Conservation (phyloP, 2,113 vertebrate species). For the Aplodontia rufa region DNA sequence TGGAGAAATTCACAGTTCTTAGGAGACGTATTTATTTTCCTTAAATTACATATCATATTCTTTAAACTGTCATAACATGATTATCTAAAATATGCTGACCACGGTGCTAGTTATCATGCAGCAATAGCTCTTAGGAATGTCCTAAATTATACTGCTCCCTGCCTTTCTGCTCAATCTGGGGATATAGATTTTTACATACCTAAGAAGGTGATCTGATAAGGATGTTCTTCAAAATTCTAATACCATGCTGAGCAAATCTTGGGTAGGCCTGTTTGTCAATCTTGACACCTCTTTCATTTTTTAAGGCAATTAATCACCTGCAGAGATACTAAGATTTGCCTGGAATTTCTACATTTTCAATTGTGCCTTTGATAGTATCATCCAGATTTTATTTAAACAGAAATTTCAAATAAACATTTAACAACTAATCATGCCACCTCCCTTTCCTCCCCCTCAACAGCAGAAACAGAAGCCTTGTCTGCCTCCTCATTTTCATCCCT, state of each 20-base stretch:
- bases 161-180: neutral
- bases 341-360: slow-evolving; percentile 75
- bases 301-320: slow-evolving; percentile 82
- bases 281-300: slow-evolving; percentile 75
- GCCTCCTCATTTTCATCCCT: neutral
- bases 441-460: slow-evolving; percentile 32
- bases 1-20: neutral
- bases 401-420: slow-evolving; percentile 69
- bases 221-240: slow-evolving; percentile 78
- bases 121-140: neutral
- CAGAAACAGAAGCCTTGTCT: neutral
- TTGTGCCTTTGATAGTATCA: slow-evolving; percentile 66
- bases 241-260: slow-evolving; percentile 72
- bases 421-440: slow-evolving; percentile 37
- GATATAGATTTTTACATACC: slow-evolving; percentile 37
- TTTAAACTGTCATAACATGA: neutral
- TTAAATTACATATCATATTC: neutral
- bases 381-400: slow-evolving; percentile 62
- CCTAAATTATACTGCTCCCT: slow-evolving; percentile 32
- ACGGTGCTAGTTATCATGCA: neutral
- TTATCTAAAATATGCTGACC: neutral
- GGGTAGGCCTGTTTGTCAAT: slow-evolving; percentile 74
- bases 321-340: slow-evolving; percentile 74
- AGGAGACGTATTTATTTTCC: neutral
- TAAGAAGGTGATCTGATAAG: slow-evolving; percentile 73